A percentile compares a stretch with the other conserved stretches of the same genome.
These are phyloP conservation scores for Carassius carassius DNA, from an alignment of 2,113 vertebrate genomes.

Conservation along the genomic window DNA sequence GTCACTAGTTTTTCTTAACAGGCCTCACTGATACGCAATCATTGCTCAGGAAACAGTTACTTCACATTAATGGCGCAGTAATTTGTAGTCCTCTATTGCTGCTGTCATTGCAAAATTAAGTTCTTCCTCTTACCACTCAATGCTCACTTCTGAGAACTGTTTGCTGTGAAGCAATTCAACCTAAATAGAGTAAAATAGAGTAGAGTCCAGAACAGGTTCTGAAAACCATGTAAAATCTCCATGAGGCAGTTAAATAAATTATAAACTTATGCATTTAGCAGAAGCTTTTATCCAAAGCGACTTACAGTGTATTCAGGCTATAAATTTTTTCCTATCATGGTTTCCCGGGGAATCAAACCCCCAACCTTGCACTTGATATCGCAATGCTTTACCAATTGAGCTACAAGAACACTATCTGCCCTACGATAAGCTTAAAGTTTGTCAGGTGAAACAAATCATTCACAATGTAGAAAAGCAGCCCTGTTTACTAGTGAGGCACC, in stretches of 20 bases:
- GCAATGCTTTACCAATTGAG: too few relatives aligned
- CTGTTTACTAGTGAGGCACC: neutral
- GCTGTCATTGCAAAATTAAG: conserved; percentile 64
- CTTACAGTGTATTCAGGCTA: too few relatives aligned
- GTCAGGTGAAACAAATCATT: neutral
- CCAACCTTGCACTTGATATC: too few relatives aligned
- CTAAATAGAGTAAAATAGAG: neutral
- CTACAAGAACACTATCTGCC: too few relatives aligned
- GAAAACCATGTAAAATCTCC: neutral
- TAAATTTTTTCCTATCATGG: too few relatives aligned
- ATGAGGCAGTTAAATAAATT: neutral
- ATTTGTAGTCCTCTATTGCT: conserved; percentile 61
- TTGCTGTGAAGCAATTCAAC: neutral
- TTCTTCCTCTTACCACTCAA: conserved; percentile 25
- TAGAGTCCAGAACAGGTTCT: neutral
- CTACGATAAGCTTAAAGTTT: neutral
- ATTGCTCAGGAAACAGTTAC: conserved; percentile 67
- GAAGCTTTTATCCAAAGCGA: too few relatives aligned
- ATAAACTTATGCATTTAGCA: too few relatives aligned
- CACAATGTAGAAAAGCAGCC: neutral
- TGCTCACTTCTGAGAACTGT: neutral
- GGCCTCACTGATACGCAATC: conserved; percentile 68
- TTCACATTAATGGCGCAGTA: conserved; percentile 66
- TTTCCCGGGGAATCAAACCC: too few relatives aligned
- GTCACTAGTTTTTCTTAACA: conserved; percentile 58